Evolutionary conservation across 2,888 invertebrate genomes (phyloP), one percentile per base, ranked within the genome.

Genomic region (Odontocerum albicorne): DNA sequence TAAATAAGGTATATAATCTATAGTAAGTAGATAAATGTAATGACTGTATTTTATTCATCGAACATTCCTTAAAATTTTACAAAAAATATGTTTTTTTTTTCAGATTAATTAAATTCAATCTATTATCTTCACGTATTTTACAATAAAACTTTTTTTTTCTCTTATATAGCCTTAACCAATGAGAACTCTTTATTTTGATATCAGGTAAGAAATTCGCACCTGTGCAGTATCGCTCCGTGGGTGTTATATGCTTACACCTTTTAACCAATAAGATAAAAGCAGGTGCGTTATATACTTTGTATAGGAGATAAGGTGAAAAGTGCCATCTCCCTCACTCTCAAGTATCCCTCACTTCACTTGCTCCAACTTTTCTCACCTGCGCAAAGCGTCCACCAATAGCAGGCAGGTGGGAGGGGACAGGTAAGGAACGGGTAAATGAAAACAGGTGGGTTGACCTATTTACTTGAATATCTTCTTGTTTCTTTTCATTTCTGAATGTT

Each of bases 231-330:
- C 27, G 42, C 20, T 32, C 19, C 12, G 44, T 31, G 38, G 43
- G 44, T 32, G 36, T 27, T 42, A 49, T 52, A 22, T 43, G 35
- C 12, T 44, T 10, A 17, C 21, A 49, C 54, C 35, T 36, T 38
- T 22, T 35, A 36, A 21, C 58, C 58, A 58, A 58, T 58, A 47
- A 51, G 55, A 58, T 55, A 51, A 47, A 16, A 21, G 44, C 58
- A 51, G 55, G 58, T 58, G 58, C 20, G 36, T 36, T 33, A 20
- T 15, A 32, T 31, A 54, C 35, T 35, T 49, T 35, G 35, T 19
- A 35, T 7, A n/a, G 32, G 22, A 49, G 21, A 38, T 50, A 44
- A 44, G 43, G 31, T 8, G 22, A 20, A 20, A 22, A 21, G 7
- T 27, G 22, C 39, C 17, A 36, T 56, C 50, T 38, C 50, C 19